Conservation (phyloP, 1,140 invertebrate species). For the Carposina sasakii region DNA sequence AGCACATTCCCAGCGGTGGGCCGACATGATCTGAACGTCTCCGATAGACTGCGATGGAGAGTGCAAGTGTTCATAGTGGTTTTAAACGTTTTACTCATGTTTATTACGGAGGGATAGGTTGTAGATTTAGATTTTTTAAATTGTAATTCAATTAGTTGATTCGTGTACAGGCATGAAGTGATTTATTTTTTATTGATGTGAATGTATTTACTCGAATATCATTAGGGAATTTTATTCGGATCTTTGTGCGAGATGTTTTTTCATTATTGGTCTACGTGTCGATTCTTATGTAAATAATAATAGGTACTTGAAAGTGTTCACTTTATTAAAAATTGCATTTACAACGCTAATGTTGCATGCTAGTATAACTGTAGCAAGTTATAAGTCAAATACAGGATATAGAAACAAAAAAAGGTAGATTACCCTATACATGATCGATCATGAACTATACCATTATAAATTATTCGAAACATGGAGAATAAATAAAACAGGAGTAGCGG, state of each 20-base stretch:
- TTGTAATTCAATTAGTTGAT: constrained; percentile 39
- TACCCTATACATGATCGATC: no score
- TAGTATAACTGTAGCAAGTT: constrained; percentile 44
- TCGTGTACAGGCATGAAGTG: constrained; percentile 54
- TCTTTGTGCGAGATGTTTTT: constrained; percentile 39
- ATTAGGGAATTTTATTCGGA: constrained; percentile 53
- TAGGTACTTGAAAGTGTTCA: constrained; percentile 66
- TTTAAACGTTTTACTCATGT: constrained; percentile 60
- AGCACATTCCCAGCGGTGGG: constrained; percentile 37
- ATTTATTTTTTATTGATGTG: constrained; percentile 58
- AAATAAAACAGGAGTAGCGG: no score
- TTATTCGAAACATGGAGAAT: no score
- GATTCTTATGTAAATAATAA: constrained; percentile 55
- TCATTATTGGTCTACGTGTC: constrained; percentile 32
- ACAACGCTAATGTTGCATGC: constrained; percentile 65
- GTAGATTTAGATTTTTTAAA: constrained; percentile 46
- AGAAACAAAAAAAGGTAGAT: no score
- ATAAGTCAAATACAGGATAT: no score
- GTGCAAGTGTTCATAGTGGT: constrained; percentile 61
- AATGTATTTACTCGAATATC: constrained; percentile 71
- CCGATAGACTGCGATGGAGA: constrained; percentile 19
- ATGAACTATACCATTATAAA: no score
- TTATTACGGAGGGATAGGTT: constrained; percentile 51
- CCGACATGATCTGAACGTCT: constrained; percentile 4
- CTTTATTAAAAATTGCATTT: constrained; percentile 63